Conservation (phyloP, 2,797 vertebrate genomes). For the Acipenser ruthenus region DNA sequence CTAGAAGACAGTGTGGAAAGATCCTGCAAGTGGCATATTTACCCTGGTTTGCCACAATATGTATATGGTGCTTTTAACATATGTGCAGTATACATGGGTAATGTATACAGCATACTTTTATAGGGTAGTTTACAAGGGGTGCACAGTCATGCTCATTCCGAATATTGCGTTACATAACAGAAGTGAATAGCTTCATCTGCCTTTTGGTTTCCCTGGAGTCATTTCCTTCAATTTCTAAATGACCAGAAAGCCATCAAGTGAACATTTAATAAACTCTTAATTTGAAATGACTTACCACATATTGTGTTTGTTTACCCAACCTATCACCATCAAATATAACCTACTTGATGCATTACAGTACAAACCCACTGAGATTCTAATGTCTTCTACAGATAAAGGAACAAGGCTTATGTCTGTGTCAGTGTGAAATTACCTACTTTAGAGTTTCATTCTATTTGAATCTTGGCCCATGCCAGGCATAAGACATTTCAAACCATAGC, state of each 20-base stretch:
- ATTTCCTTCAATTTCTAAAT: conserved; percentile 62
- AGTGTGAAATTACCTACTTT: too few species aligned
- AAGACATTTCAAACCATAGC: too few species aligned
- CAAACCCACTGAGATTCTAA: conserved; percentile 60
- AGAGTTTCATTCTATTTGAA: too few species aligned
- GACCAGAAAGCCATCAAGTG: conserved; percentile 67
- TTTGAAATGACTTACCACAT: conserved; percentile 74
- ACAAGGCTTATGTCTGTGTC: neutral
- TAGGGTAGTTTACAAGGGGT: neutral
- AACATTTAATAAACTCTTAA: conserved; percentile 75
- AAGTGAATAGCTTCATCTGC: too few species aligned
- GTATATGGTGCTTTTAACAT: too few species aligned
- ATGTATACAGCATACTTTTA: neutral
- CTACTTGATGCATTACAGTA: conserved; percentile 56
- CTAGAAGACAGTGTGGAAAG: too few species aligned
- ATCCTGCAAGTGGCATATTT: too few species aligned
- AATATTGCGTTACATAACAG: too few species aligned
- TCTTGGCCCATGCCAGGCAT: too few species aligned
- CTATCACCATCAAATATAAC: conserved; percentile 56
- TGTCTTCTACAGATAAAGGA: conserved; percentile 22
- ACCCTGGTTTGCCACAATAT: too few species aligned
- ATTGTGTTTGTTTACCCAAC: conserved; percentile 73
- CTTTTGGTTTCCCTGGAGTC: conserved; percentile 48
- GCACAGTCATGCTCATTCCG: too few species aligned
- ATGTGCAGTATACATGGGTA: neutral